Conservation (phyloP, 2,888 invertebrate species). For the Leptopilina myrica region DNA sequence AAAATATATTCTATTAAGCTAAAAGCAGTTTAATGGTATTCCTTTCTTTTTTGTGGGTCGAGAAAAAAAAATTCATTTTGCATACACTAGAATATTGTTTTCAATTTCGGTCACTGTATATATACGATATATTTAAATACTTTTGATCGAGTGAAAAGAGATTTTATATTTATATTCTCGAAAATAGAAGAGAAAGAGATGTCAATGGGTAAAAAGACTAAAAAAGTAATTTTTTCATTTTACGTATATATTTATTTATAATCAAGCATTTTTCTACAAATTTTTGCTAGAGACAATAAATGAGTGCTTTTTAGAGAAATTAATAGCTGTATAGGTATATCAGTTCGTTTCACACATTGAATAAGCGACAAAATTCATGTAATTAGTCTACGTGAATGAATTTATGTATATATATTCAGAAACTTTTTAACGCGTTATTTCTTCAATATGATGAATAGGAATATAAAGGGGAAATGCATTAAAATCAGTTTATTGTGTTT, state of each 20-base stretch:
- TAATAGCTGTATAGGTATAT: too few species aligned
- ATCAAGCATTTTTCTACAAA: too few species aligned
- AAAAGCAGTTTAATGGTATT: background rate
- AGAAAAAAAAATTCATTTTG: conserved; percentile 22
- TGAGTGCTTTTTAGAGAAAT: too few species aligned
- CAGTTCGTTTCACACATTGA: too few species aligned
- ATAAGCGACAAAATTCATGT: too few species aligned
- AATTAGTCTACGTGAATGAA: too few species aligned
- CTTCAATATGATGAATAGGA: too few species aligned
- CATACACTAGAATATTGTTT: conserved; percentile 22
- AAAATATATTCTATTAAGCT: conserved; percentile 6
- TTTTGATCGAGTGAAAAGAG: background rate
- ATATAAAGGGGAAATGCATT: too few species aligned
- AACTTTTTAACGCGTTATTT: too few species aligned
- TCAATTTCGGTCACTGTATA: background rate
- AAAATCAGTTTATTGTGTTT: too few species aligned
- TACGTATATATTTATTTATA: background rate
- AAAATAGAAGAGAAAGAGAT: background rate
- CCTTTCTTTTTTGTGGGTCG: background rate
- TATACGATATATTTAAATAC: background rate
- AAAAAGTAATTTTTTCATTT: background rate
- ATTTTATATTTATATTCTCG: background rate
- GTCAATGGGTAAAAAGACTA: background rate
- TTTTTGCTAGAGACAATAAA: too few species aligned
- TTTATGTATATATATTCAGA: too few species aligned